Conservation (phyloP, 2,113 vertebrate species). For the Syrrhaptes paradoxus region DNA sequence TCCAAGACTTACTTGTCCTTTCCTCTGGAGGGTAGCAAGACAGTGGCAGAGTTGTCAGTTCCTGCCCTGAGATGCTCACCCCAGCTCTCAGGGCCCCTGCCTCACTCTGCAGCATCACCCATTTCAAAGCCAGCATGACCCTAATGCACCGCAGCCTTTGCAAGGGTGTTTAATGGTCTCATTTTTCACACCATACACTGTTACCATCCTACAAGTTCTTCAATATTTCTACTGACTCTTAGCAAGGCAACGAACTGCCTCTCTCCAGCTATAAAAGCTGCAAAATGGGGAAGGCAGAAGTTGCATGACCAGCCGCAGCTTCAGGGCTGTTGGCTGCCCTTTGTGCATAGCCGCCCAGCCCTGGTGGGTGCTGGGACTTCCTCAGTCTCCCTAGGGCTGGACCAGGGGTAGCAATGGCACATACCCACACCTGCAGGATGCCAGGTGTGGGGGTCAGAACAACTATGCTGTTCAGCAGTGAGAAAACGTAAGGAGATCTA, state of each 20-base stretch:
- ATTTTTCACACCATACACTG: rapidly evolving
- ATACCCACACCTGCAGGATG: rapidly evolving
- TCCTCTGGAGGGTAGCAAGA: neutral
- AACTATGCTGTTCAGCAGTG: neutral
- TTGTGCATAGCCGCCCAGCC: rapidly evolving
- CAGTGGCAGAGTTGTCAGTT: neutral
- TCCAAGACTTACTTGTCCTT: neutral
- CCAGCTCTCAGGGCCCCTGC: rapidly evolving
- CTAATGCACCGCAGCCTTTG: neutral
- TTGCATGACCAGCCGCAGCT: rapidly evolving
- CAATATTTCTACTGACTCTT: neutral
- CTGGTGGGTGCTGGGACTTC: neutral
- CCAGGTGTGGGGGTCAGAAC: neutral
- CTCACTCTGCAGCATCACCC: rapidly evolving
- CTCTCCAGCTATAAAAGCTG: neutral
- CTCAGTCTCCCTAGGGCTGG: neutral
- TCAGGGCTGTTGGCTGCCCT: neutral
- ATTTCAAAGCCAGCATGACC: neutral
- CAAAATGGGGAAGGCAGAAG: neutral
- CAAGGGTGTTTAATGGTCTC: rapidly evolving
- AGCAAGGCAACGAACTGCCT: neutral
- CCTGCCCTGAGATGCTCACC: neutral
- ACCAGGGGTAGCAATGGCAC: rapidly evolving
- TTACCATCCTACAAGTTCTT: neutral
- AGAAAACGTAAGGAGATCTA: neutral